Base-by-base conservation (phyloP, 2,888 invertebrate genomes). In the Camptogramma bilineatum region DNA sequence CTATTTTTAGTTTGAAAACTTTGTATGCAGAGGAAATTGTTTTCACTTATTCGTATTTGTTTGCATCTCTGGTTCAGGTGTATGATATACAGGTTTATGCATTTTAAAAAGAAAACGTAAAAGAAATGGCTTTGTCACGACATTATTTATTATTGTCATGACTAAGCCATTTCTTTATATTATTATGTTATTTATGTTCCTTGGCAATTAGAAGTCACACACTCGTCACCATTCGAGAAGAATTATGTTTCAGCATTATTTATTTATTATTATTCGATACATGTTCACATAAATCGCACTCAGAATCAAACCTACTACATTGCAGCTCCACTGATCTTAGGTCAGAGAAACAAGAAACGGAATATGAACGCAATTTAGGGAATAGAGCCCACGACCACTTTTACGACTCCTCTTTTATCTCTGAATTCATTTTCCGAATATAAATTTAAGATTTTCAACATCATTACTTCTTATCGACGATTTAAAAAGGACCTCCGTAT, bases 371-470 rank as follows among this genome's bases (percentile, higher is more conserved):
- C 7, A 31, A 39, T 47, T 39, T 16, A 10, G 39, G n/a, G 13
- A 57, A 48, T 55, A 9, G 44, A 52, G 34, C 31, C 62, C 48
- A 44, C 44, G 34, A 47, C 52, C 54, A 48, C 62, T 54, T 57
- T 57, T 53, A 57, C 60, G 48, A 19, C 39, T 19, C 10, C 52
- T 61, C 62, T 52, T 66, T 71, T 73, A 52, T 71, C 68, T 69
- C 68, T 54, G 79, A 82, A 84, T 84, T 84, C 83, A 85, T 85
- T 87, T 81, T 79, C 70, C 74, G 83, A 86, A 86, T 86, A 86
- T 83, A 87, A 84, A 86, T 87, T 89, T 87, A 78, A 84, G 83
- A 89, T 88, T 90, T 87, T 87, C 84, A 76, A 83, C 82, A 82
- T 85, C 89, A 88, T 88, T 89, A 89, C 85, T 80, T 79, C 81